Evolutionary conservation across 2,113 vertebrate species (phyloP).

Genomic region (Scatophagus argus): DNA sequence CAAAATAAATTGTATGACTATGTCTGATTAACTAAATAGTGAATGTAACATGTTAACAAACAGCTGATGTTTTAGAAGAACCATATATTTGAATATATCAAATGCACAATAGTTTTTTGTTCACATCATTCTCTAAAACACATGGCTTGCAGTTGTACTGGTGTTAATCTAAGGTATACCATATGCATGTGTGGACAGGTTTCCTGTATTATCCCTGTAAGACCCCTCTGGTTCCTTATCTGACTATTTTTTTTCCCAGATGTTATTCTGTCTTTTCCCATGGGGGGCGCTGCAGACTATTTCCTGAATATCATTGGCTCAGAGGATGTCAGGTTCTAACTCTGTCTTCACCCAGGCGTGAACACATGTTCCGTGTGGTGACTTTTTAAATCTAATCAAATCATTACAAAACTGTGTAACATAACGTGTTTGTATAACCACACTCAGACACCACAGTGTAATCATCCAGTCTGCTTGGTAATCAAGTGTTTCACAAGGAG

Average conservation of each 20-base stretch:
- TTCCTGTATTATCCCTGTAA: background rate
- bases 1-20: background rate
- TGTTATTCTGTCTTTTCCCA: conserved; percentile 53
- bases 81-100: background rate
- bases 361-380: conserved; percentile 13
- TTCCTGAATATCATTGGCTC: conserved; percentile 39
- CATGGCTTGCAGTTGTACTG: background rate
- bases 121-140: background rate
- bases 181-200: background rate
- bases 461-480: background rate
- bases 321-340: background rate
- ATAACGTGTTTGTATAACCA: background rate
- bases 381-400: background rate
- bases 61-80: too few species aligned
- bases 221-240: background rate
- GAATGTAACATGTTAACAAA: background rate
- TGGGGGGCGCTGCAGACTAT: conserved; percentile 77
- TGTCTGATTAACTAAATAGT: background rate
- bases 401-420: background rate
- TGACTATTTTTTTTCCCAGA: background rate
- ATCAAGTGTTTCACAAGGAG: background rate
- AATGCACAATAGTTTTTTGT: background rate
- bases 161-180: background rate
- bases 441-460: background rate
- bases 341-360: conserved; percentile 4